Conservation (phyloP, 2,888 invertebrate species). For the Anoplius nigerrimus region DNA sequence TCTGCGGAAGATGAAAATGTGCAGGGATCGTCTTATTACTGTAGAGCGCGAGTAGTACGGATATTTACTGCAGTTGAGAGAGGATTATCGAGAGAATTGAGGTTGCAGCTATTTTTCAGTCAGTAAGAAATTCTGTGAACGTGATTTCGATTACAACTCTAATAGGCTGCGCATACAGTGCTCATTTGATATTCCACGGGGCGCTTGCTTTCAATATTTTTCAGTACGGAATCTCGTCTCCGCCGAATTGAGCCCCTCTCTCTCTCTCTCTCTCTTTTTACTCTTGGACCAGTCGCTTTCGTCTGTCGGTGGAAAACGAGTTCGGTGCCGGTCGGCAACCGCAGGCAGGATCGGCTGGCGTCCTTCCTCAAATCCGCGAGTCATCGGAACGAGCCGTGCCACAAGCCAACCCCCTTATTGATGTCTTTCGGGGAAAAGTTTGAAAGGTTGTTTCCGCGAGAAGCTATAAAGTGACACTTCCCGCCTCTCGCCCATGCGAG, state of each 20-base stretch:
- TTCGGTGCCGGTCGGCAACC: constrained; percentile 1
- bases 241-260: constrained; percentile 2
- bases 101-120: too few species aligned
- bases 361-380: not conserved
- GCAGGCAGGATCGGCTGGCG: not conserved
- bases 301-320: constrained; percentile 1
- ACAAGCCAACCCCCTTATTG: constrained; percentile 48
- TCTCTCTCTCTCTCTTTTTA: constrained; percentile 5
- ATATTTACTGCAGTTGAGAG: too few species aligned
- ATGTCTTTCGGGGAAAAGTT: constrained; percentile 52
- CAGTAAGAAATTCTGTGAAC: too few species aligned
- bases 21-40: too few species aligned
- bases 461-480: constrained; percentile 61
- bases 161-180: constrained; percentile 51
- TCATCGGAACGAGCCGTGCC: not conserved
- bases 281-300: too few species aligned
- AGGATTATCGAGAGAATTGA: too few species aligned
- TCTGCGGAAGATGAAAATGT: too few species aligned
- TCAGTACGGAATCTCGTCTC: constrained; percentile 34
- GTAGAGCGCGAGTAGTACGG: too few species aligned
- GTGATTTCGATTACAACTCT: constrained; percentile 71
- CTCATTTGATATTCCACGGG: constrained; percentile 70
- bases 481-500: constrained; percentile 45
- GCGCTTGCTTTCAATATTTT: constrained; percentile 66
- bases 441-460: constrained; percentile 50